Conservation (phyloP, 2,888 invertebrate species). For the Protophormia terraenovae region DNA sequence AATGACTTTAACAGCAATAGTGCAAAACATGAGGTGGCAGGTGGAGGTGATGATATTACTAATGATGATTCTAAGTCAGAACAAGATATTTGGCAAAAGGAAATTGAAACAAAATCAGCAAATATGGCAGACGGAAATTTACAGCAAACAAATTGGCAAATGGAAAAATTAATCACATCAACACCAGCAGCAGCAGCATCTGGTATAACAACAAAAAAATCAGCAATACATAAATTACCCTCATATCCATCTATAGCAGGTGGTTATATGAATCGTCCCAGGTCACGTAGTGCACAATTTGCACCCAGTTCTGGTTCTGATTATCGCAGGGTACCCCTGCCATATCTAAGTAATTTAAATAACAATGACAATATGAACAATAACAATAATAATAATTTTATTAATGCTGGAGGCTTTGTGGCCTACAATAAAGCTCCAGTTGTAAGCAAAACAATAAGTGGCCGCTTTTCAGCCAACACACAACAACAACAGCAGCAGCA, state of each 20-base stretch:
- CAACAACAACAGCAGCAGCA: conserved; percentile 5
- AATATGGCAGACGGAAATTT: conserved; percentile 67
- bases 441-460: conserved; percentile 42
- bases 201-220: conserved; percentile 69
- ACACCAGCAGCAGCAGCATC: conserved; percentile 27
- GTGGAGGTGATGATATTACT: conserved; percentile 12
- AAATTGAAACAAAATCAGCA: conserved; percentile 72
- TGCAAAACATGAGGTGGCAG: conserved; percentile 28
- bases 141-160: conserved; percentile 67
- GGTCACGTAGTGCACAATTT: conserved; percentile 77
- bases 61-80: conserved; percentile 16
- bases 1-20: conserved; percentile 46
- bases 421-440: conserved; percentile 48
- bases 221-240: conserved; percentile 74
- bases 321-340: conserved; percentile 54
- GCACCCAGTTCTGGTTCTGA: conserved; percentile 74
- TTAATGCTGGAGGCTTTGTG: conserved; percentile 65
- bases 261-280: conserved; percentile 75
- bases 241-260: conserved; percentile 75
- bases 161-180: conserved; percentile 64
- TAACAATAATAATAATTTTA: conserved; percentile 59
- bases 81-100: conserved; percentile 72
- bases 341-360: conserved; percentile 33
- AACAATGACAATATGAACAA: conserved; percentile 49
- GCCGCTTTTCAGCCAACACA: conserved; percentile 44